Percentiles rank a stretch among this genome's conserved stretches.
phyloP scores from a whole-genome alignment of 2,113 vertebrate genomes.

The Clarias gariepinus region DNA sequence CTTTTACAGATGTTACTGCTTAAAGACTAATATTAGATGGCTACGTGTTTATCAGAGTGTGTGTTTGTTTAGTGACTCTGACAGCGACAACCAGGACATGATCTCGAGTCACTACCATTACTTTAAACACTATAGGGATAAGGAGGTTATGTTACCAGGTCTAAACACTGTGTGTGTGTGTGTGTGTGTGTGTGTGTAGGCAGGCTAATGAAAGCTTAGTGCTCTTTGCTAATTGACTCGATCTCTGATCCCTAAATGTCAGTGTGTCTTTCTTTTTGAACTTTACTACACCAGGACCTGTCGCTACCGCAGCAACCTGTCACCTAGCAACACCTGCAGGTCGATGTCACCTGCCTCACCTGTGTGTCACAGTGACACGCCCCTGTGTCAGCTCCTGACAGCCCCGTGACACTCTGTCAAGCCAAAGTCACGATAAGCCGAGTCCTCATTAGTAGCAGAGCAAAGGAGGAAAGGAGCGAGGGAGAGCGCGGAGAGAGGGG shows the following conservation, averaged over 20 bases:
- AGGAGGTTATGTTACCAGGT: neutral
- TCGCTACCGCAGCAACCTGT: slow-evolving; percentile 34
- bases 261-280: slow-evolving; percentile 15
- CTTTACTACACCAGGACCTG: slow-evolving; percentile 8
- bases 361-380: slow-evolving; percentile 48
- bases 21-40: neutral
- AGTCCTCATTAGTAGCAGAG: slow-evolving; percentile 46
- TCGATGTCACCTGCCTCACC: slow-evolving; percentile 47
- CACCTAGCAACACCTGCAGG: slow-evolving; percentile 54
- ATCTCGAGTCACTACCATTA: neutral
- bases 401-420: slow-evolving; percentile 42
- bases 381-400: slow-evolving; percentile 50
- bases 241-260: slow-evolving; percentile 13
- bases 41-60: neutral
- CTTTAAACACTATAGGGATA: neutral
- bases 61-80: neutral
- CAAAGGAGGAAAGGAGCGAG: neutral
- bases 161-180: neutral
- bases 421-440: slow-evolving; percentile 38
- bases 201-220: neutral
- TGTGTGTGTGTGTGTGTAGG: neutral
- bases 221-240: slow-evolving; percentile 4
- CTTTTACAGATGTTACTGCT: neutral
- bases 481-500: neutral
- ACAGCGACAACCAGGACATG: neutral